Evolutionary conservation across 2,888 invertebrate genomes (phyloP).

Genomic region (Nephrotoma flavescens): DNA sequence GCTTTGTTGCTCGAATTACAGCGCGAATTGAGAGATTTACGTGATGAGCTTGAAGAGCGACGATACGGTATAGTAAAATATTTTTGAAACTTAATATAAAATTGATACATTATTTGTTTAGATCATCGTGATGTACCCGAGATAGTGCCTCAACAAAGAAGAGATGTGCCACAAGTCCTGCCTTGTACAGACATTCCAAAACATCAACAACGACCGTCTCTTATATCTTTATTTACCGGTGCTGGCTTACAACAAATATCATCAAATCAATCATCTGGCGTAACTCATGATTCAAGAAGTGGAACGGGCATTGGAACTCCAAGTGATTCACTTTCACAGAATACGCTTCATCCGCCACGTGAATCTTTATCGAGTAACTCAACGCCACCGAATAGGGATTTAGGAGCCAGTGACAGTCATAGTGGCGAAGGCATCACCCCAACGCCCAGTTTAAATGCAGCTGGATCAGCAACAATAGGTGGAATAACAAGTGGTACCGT

Average conservation of each 20-base stretch:
- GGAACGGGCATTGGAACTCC: constrained; percentile 32
- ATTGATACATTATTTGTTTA: not conserved
- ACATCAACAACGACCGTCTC: constrained; percentile 46
- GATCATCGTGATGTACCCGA: constrained; percentile 18
- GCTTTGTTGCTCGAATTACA: constrained; percentile 73
- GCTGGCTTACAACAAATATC: constrained; percentile 28
- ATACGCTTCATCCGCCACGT: constrained; percentile 32
- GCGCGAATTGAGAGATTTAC: constrained; percentile 67
- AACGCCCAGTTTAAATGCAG: constrained; percentile 6
- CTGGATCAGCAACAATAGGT: constrained; percentile 20
- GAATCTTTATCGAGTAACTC: constrained; percentile 48
- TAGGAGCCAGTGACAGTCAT: constrained; percentile 28
- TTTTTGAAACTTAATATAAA: not conserved
- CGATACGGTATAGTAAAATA: constrained; percentile 23
- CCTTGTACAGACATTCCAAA: constrained; percentile 36
- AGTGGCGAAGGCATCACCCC: constrained; percentile 15
- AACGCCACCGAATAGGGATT: constrained; percentile 35
- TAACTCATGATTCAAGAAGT: constrained; percentile 29
- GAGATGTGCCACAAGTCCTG: constrained; percentile 26
- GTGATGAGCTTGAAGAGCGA: constrained; percentile 72
- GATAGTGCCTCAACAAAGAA: not conserved
- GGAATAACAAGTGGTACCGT: constrained; percentile 14
- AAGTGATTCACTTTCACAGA: constrained; percentile 32
- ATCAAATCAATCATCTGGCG: constrained; percentile 26
- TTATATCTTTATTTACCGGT: constrained; percentile 53